These are phyloP conservation scores for Corythoichthys haematopterus DNA, from an alignment of 2,113 vertebrate species.

Conservation along the genomic window DNA sequence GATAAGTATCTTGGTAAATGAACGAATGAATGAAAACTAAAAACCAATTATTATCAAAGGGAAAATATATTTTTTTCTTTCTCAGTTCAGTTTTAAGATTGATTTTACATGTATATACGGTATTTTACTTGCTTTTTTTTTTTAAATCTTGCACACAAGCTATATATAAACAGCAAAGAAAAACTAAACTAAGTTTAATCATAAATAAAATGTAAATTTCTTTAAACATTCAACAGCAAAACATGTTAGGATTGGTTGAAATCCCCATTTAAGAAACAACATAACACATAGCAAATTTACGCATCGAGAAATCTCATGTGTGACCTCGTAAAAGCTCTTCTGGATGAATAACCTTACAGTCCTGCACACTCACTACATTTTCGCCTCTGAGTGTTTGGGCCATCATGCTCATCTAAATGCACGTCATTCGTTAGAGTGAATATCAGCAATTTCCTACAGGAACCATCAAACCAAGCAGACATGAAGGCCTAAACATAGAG, in stretches of 20 bases:
- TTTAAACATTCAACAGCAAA: neutral
- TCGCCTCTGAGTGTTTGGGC: neutral
- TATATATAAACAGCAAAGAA: too few relatives aligned
- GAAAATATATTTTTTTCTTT: too few relatives aligned
- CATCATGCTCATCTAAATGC: neutral
- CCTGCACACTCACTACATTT: neutral
- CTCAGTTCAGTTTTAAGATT: too few relatives aligned
- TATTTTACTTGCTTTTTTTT: too few relatives aligned
- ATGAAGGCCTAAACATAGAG: constrained; percentile 27
- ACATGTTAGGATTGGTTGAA: neutral
- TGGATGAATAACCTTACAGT: neutral
- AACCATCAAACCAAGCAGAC: neutral
- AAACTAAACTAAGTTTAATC: too few relatives aligned
- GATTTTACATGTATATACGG: too few relatives aligned
- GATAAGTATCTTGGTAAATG: too few relatives aligned
- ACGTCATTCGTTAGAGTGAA: constrained; percentile 32
- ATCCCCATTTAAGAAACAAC: neutral
- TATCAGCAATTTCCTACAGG: constrained; percentile 13
- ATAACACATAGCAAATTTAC: neutral
- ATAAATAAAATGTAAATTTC: neutral
- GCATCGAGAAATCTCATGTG: neutral
- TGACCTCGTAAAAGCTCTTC: neutral
- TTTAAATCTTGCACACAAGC: too few relatives aligned
- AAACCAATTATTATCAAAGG: too few relatives aligned
- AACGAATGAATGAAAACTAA: too few relatives aligned